Conservation (phyloP, 1,140 invertebrate species). For the Belonocnema kinseyi region DNA sequence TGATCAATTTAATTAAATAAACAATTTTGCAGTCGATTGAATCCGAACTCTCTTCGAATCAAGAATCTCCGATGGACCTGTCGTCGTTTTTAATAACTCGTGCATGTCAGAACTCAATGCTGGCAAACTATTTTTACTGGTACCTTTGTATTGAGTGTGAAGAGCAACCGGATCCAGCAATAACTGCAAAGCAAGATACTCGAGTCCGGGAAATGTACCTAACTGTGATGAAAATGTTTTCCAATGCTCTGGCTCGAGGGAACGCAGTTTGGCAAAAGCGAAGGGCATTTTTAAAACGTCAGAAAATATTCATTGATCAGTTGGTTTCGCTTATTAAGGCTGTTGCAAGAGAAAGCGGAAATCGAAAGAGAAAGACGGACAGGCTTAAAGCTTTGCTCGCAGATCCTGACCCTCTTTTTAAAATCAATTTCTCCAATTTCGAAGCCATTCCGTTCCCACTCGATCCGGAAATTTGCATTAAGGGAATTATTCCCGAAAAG, state of each 20-base stretch:
- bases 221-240: slow-evolving; percentile 92
- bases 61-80: slow-evolving; percentile 80
- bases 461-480: slow-evolving; percentile 93
- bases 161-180: slow-evolving; percentile 81
- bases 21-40: slow-evolving; percentile 63
- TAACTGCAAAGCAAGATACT: slow-evolving; percentile 83
- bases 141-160: slow-evolving; percentile 96
- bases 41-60: slow-evolving; percentile 59
- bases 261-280: slow-evolving; percentile 83
- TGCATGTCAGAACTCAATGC: slow-evolving; percentile 90
- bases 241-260: slow-evolving; percentile 80
- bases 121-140: slow-evolving; percentile 99
- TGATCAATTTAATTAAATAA: slow-evolving; percentile 8
- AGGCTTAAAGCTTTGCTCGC: slow-evolving; percentile 88
- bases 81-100: slow-evolving; percentile 93
- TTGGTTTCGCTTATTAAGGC: slow-evolving; percentile 92
- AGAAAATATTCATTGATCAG: slow-evolving; percentile 94
- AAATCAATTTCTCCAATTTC: slow-evolving; percentile 93
- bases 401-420: slow-evolving; percentile 86
- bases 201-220: slow-evolving; percentile 90
- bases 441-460: slow-evolving; percentile 95
- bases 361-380: slow-evolving; percentile 94
- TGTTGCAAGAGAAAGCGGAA: slow-evolving; percentile 94
- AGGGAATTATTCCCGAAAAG: slow-evolving; percentile 92
- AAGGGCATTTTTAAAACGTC: slow-evolving; percentile 84